Evolutionary conservation across 2,888 invertebrate genomes (phyloP).

Genomic region (Pterostichus madidus): DNA sequence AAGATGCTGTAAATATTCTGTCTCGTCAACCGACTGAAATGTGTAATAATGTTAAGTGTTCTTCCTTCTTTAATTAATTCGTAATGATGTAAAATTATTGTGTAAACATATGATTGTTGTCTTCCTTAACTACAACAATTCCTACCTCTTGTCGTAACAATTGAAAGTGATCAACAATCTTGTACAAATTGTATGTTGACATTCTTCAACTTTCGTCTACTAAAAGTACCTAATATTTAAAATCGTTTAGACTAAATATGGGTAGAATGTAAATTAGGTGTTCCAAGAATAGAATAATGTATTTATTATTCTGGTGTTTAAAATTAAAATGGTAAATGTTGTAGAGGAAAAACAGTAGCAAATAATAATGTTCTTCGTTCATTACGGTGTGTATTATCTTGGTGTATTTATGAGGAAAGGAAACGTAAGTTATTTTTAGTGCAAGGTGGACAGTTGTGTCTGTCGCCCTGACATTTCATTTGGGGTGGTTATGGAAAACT

Average conservation of each 20-base stretch:
- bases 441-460: constrained; percentile 6
- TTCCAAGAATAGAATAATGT: no score
- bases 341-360: not conserved
- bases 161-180: no score
- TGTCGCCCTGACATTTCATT: constrained; percentile 20
- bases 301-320: not conserved
- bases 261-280: constrained; percentile 15
- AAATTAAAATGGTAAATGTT: constrained; percentile 1
- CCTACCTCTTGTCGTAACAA: constrained; percentile 12
- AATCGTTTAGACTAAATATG: no score
- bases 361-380: constrained; percentile 34
- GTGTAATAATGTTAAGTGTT: constrained; percentile 8
- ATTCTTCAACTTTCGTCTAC: not conserved
- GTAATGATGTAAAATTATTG: not conserved
- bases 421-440: constrained; percentile 15
- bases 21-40: not conserved
- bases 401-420: constrained; percentile 4
- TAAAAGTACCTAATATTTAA: constrained; percentile 9
- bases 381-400: constrained; percentile 5
- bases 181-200: no score
- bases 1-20: constrained; percentile 4
- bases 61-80: not conserved
- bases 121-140: constrained; percentile 36
- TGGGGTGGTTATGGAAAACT: constrained; percentile 26
- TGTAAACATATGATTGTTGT: constrained; percentile 18